Percentiles rank a stretch among this genome's conserved stretches.
These are phyloP conservation scores for Adineta ricciae DNA, from an alignment of 2,888 invertebrate species.

Conservation along the genomic window DNA sequence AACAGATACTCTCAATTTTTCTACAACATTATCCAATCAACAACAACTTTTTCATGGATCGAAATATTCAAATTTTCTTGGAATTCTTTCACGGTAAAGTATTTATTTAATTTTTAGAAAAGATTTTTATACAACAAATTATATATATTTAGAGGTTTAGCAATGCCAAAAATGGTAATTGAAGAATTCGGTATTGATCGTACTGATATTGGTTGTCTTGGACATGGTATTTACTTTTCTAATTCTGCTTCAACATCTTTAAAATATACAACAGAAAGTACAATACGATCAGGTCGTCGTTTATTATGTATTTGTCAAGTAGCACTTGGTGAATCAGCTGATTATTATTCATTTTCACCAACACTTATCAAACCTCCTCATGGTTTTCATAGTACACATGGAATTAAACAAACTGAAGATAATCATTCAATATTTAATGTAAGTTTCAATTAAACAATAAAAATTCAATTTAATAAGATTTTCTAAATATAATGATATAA, in stretches of 20 bases:
- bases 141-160: conserved; percentile 42
- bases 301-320: conserved; percentile 29
- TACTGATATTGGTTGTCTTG: conserved; percentile 46
- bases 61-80: conserved; percentile 44
- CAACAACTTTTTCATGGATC: conserved; percentile 44
- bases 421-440: conserved; percentile 41
- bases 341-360: conserved; percentile 36
- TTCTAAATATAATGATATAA: too few species aligned
- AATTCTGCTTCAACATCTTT: conserved; percentile 36
- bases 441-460: too few species aligned
- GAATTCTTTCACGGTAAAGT: conserved; percentile 45
- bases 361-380: conserved; percentile 41
- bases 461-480: too few species aligned
- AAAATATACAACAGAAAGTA: conserved; percentile 18
- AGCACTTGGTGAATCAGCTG: conserved; percentile 29
- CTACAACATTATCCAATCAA: conserved; percentile 37
- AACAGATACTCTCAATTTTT: conserved; percentile 40
- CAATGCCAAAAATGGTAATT: conserved; percentile 45
- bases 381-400: conserved; percentile 45
- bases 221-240: conserved; percentile 47
- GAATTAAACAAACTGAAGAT: conserved; percentile 38
- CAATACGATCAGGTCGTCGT: not conserved
- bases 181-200: conserved; percentile 44
- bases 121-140: too few species aligned
- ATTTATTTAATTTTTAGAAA: too few species aligned